Evolutionary conservation across 2,888 invertebrate genomes (phyloP).

Genomic region (Agriopis marginaria): DNA sequence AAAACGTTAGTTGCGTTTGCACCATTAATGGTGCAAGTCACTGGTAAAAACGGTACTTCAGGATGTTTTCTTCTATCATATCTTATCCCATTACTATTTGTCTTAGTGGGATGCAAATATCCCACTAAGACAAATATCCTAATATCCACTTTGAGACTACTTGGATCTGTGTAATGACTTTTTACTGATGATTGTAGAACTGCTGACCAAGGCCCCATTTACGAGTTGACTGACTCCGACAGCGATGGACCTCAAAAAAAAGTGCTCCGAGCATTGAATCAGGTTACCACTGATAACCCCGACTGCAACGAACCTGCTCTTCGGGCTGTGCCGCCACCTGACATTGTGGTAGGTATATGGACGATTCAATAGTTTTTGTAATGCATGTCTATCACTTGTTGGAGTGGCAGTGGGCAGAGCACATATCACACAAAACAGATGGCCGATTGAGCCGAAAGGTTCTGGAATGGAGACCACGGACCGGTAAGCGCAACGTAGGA

Average conservation of each 20-base stretch:
- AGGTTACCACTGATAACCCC: conserved; percentile 42
- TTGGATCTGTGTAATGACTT: not conserved
- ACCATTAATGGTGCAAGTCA: no score
- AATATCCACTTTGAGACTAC: not conserved
- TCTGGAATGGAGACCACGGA: no score
- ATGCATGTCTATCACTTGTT: not conserved
- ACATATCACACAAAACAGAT: no score
- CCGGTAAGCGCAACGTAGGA: no score
- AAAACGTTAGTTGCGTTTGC: no score
- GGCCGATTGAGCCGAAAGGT: no score
- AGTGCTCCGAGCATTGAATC: conserved; percentile 48
- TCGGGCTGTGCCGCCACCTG: conserved; percentile 44
- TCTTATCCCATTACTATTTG: no score
- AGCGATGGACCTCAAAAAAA: conserved; percentile 51
- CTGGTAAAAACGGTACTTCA: no score
- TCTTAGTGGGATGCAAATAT: no score
- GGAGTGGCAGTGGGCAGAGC: no score
- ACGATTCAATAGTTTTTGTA: not conserved
- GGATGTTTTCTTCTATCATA: no score
- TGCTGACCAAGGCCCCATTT: conserved; percentile 67
- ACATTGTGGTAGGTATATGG: conserved; percentile 73
- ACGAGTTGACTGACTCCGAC: conserved; percentile 66
- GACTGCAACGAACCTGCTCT: conserved; percentile 54
- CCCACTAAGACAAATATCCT: no score
- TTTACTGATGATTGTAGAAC: conserved; percentile 46